A percentile compares a stretch with the other conserved stretches of the same genome.
Conservation (phyloP, 2,113 vertebrate species). For the Pterophyllum scalare region DNA sequence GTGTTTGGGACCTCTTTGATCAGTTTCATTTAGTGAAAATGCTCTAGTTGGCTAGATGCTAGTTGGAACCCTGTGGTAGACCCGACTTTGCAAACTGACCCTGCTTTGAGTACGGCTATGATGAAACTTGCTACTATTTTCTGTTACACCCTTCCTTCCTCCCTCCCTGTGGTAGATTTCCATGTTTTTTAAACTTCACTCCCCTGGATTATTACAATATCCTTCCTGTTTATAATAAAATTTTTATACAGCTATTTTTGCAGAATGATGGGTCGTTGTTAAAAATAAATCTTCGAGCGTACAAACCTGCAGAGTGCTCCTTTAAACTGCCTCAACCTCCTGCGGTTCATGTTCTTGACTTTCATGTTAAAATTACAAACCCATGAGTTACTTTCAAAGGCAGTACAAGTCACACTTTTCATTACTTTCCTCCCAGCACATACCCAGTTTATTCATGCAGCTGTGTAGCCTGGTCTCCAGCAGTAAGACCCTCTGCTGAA, state of each 20-base stretch:
- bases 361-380: neutral
- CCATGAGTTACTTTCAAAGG: neutral
- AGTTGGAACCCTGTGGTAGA: neutral
- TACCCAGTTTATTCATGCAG: constrained; percentile 97
- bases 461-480: constrained; percentile 91
- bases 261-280: neutral
- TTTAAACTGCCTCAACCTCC: neutral
- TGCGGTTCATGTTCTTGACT: neutral
- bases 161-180: neutral
- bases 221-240: neutral
- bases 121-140: neutral
- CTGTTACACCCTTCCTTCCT: neutral
- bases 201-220: neutral
- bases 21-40: neutral
- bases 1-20: too few species aligned
- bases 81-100: neutral
- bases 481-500: constrained; percentile 89
- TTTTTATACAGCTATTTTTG: neutral
- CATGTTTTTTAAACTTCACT: neutral
- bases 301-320: neutral
- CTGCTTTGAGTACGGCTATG: neutral
- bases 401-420: neutral
- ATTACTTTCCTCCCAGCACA: constrained; percentile 36
- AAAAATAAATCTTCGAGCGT: neutral
- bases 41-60: neutral